These are phyloP conservation scores for Myotis lucifugus DNA, from an alignment of 2,113 vertebrate genomes.

Conservation along the genomic window DNA sequence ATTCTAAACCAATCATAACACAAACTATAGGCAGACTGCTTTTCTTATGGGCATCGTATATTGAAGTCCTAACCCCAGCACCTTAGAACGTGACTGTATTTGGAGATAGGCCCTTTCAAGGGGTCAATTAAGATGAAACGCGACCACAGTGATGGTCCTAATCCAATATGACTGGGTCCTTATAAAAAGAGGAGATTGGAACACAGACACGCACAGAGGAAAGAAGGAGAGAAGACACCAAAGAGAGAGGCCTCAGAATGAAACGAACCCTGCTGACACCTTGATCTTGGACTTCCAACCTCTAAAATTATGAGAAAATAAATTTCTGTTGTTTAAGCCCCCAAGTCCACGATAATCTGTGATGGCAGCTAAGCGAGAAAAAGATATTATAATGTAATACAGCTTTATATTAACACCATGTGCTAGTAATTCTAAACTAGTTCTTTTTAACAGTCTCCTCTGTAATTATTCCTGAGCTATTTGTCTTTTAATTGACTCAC, in stretches of 20 bases:
- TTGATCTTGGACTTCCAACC: not conserved
- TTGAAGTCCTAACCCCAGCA: not conserved
- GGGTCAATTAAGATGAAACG: not conserved
- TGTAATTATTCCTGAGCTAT: not conserved
- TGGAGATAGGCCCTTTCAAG: not conserved
- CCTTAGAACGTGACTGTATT: not conserved
- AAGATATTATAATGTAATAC: not conserved
- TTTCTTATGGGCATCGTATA: not conserved
- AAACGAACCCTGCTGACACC: not conserved
- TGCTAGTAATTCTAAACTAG: not conserved
- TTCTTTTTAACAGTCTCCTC: not conserved
- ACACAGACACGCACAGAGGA: not conserved
- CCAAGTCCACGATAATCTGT: not conserved
- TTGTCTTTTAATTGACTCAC: not conserved
- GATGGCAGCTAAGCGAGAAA: not conserved
- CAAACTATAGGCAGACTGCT: not conserved
- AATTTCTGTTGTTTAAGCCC: not conserved
- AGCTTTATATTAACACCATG: not conserved
- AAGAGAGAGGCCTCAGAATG: not conserved
- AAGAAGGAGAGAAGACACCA: not conserved
- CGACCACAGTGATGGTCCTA: not conserved
- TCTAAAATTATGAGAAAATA: not conserved
- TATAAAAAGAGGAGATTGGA: not conserved
- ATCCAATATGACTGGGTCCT: not conserved
- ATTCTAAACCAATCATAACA: not conserved